Evolutionary conservation across 2,113 vertebrate species (phyloP), one percentile per base, ranked within the genome.

Genomic region (Phaetusa simplex): DNA sequence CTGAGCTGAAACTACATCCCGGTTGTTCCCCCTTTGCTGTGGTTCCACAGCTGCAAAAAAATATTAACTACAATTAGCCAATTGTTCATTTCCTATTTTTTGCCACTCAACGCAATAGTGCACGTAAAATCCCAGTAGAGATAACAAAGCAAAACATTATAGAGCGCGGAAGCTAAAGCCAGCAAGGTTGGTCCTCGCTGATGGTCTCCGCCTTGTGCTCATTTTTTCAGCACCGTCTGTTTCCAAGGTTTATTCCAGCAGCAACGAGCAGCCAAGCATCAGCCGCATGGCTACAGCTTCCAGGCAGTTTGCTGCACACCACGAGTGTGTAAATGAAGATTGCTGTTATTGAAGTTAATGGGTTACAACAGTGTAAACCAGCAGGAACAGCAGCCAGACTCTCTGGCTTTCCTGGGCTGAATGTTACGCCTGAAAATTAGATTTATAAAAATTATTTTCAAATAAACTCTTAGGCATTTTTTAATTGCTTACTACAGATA

Each of bases 231-330:
- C 86, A 45, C 81, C 16, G 67, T 69, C 88, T 92, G 76, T 92
- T 95, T 88, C 52, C 45, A 20, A 32, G 78, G 81, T 93, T 96
- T 93, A 81, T 95, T 96, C 83, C 26, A 78, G 78, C 91, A 83
- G 77, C 91, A 78, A 92, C 72, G 79, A 93, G 47, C 83, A 65
- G 52, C n/a, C 42, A 11, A 34, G 45, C 89, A 94, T 56, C 95
- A 76, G 77, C 90, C 71, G 86, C 55, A 47, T 21, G 43, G 47
- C 89, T 27, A 49, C 29, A 58, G 65, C 92, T 92, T 79, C 58
- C 71, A 17, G n/a, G n/a, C 78, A 56, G 30, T 3, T 16, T 14
- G 47, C 53, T 43, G 30, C 65, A 30, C 22, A 16, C 53, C 8
- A 30, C 1, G 1, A 56, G 45, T 15, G 65, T 38, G 65, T 16